Evolutionary conservation across 2,113 vertebrate species (phyloP), one percentile per base, ranked within the genome.

Genomic region (Cephalopterus ornatus): DNA sequence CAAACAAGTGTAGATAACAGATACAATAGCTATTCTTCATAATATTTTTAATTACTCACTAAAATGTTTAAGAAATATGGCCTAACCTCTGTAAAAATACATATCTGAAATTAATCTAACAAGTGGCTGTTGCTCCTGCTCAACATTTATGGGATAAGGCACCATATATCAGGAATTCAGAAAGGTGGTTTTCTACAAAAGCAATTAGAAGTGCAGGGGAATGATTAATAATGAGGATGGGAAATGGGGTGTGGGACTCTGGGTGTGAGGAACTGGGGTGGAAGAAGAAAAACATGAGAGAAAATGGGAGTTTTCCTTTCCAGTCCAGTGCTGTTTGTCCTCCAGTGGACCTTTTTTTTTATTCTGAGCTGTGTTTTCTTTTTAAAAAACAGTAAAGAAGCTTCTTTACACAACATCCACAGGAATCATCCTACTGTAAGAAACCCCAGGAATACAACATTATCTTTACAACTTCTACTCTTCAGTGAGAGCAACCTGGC

Each of bases 401-500:
- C 59, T 92, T 88, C 78, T 53, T 65, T 68, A 67, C 22, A 91
- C 56, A 75, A 62, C 71, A 80, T 52, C 37, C 39, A 77, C 1
- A 10, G n/a, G 77, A 93, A 86, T n/a, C 11, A 50, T 12, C 20
- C 75, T 67, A n/a, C 75, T 1, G 3, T 33, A 77, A 86, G 76
- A 80, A 81, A 65, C 21, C n/a, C 89, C 35, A 77, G 67, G 35
- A 96, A 93, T 10, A 89, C 22, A 47, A 24, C 3, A 2, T 9
- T 17, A 61, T 65, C 62, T 92, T 92, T 92, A 55, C 82, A 66
- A 68, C 26, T 80, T 92, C 32, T 50, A 23, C 32, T 96, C 46
- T 79, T 88, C 50, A 78, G 47, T 28, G 73, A 71, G 76, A 61
- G 15, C 66, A 93, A 93, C 87, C 94, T 93, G 78, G 78, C 85